These are phyloP conservation scores for Torymus tubicola DNA, from an alignment of 2,888 invertebrate genomes.

Conservation along the genomic window DNA sequence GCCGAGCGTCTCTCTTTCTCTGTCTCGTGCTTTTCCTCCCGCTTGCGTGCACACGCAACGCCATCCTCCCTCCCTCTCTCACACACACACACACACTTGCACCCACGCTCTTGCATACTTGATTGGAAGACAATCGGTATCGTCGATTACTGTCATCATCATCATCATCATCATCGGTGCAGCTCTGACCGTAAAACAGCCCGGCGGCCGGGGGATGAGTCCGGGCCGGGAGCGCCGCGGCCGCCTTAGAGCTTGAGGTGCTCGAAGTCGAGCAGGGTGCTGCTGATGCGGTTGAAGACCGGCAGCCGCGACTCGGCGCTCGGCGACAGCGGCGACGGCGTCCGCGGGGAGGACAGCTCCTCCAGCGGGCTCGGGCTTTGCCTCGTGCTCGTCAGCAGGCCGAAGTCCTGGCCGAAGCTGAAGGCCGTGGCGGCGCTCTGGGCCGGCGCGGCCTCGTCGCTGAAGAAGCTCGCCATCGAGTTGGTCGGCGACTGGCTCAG, in stretches of 20 bases:
- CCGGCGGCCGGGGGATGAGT: too few relatives aligned
- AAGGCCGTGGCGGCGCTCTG: conserved; percentile 72
- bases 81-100: not conserved
- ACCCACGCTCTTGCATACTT: not conserved
- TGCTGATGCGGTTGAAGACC: conserved; percentile 86
- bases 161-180: not conserved
- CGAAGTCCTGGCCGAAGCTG: conserved; percentile 71
- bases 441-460: conserved; percentile 76
- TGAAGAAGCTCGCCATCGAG: conserved; percentile 81
- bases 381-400: conserved; percentile 73
- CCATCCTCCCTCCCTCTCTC: not conserved
- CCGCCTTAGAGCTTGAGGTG: conserved; percentile 69
- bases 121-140: conserved; percentile 48
- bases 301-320: conserved; percentile 84
- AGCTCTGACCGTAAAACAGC: not conserved
- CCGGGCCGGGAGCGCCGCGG: too few relatives aligned
- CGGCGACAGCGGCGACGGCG: conserved; percentile 71
- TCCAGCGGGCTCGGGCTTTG: conserved; percentile 77
- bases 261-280: conserved; percentile 75
- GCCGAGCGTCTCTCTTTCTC: not conserved
- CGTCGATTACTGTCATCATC: conserved; percentile 11
- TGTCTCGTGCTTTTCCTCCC: conserved; percentile 12
- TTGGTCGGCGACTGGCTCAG: conserved; percentile 82
- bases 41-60: not conserved
- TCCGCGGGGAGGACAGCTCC: conserved; percentile 62